A percentile compares a stretch with the other conserved stretches of the same genome.
Evolutionary conservation across 2,113 vertebrate species (phyloP).

Genomic region (Platysteira castanea): DNA sequence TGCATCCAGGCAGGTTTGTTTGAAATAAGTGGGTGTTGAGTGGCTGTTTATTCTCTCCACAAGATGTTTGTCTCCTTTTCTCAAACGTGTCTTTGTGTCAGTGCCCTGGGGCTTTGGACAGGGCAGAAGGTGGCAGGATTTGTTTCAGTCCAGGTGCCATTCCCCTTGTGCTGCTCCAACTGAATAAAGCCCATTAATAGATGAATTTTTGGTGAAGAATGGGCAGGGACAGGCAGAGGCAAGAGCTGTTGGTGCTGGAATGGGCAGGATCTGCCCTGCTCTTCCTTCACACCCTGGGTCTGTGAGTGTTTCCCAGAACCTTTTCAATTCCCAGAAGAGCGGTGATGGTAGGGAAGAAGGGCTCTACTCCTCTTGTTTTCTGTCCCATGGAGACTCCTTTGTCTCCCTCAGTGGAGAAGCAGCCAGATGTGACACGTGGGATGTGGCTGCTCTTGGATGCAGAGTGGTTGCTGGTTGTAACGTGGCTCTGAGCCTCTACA

Average conservation of each 20-base stretch:
- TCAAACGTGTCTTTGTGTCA: accelerated
- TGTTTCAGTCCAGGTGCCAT: neutral
- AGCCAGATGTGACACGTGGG: neutral
- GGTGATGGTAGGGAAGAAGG: neutral
- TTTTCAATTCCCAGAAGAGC: neutral
- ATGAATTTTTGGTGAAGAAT: neutral
- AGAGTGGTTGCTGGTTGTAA: neutral
- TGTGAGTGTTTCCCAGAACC: neutral
- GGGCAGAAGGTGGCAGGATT: neutral
- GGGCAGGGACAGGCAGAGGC: neutral
- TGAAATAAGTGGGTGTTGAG: neutral
- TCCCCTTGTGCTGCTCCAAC: neutral
- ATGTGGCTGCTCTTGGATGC: neutral
- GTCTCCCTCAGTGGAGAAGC: neutral
- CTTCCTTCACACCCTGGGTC: neutral
- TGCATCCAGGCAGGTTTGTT: neutral
- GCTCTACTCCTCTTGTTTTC: neutral
- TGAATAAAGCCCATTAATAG: neutral
- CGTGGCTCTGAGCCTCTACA: neutral
- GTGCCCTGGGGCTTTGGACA: neutral
- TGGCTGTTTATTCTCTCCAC: neutral
- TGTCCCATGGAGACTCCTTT: neutral
- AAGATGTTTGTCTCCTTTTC: neutral
- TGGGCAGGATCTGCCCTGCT: neutral
- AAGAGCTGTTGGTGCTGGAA: neutral